Conservation (phyloP, 2,113 vertebrate genomes). For the Corynorhinus townsendii region DNA sequence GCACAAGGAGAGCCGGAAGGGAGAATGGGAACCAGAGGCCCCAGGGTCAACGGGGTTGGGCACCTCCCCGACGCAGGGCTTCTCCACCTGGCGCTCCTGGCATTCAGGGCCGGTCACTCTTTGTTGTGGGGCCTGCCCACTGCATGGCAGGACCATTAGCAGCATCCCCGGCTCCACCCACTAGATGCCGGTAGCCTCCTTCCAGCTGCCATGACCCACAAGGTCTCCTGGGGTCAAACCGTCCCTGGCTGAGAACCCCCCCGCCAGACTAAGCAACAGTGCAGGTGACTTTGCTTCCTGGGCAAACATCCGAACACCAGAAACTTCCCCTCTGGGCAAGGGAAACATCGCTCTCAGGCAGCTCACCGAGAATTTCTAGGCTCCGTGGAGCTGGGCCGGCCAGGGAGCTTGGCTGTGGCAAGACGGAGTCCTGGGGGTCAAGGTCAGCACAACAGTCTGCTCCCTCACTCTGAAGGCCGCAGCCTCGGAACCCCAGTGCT, state of each 20-base stretch:
- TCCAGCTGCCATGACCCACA: fast-evolving
- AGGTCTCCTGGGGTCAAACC: too few species aligned
- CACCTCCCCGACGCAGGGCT: fast-evolving
- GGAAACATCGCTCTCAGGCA: fast-evolving
- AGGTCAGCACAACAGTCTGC: fast-evolving
- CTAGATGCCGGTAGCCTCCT: fast-evolving
- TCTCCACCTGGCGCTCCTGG: fast-evolving
- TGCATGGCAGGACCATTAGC: fast-evolving
- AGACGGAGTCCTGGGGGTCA: not conserved
- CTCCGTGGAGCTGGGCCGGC: not conserved
- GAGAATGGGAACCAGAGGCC: not conserved
- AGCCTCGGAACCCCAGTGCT: fast-evolving
- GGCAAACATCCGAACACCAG: not conserved
- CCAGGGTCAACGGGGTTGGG: not conserved
- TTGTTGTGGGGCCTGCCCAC: not conserved
- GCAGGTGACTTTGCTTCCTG: not conserved
- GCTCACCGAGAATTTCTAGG: fast-evolving
- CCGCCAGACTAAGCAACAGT: not conserved
- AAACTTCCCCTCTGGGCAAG: not conserved
- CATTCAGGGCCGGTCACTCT: not conserved
- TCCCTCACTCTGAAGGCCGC: not conserved
- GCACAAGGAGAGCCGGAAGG: fast-evolving
- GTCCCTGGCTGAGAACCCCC: not conserved
- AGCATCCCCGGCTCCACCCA: not conserved
- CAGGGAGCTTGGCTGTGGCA: not conserved